Base-by-base conservation (phyloP, 2,113 vertebrate species). In the Plestiodon gilberti region DNA sequence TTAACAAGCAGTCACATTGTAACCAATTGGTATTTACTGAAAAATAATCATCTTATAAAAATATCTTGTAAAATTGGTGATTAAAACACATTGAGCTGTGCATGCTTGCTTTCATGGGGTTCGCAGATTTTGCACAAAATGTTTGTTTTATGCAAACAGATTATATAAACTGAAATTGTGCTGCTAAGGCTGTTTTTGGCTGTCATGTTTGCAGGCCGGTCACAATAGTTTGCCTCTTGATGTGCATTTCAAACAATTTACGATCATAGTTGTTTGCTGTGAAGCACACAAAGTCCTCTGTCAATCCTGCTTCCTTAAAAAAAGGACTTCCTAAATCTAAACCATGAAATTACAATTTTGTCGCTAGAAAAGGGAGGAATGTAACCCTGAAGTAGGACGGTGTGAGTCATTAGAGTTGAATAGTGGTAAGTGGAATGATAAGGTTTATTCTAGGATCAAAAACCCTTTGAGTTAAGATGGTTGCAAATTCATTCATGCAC, bases 51-150 rank as follows among this genome's bases (percentile, higher is more conserved):
- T 79, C 89, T 92, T 87, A 83, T 83, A 61, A 62, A 83, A 3
- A 52, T n/a, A 13, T 82, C 75, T 71, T 87, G 91, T 89, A 89
- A 86, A 89, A 90, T 89, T 59, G 48, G 81, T 43, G 64, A 75
- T 93, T 89, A 89, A 86, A 88, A 38, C 18, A 40, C 73, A 86
- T 86, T 85, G 88, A 91, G 87, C 74, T 77, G 52, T n/a, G 1
- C 35, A 70, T 6, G 13, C 61, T 83, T 76, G 82, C 67, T 83
- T 86, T 87, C 78, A 73, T 78, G 88, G 80, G 81, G 55, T 62
- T 48, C 75, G 57, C 9, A n/a, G 77, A 74, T 83, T 65, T 82
- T 84, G 69, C 69, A 82, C 75, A 43, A 52, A 78, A 76, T 64
- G 76, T 43, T 43, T 61, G 7, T 87, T 87, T 81, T 90, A 85